Evolutionary conservation across 2,888 invertebrate genomes (phyloP).

Genomic region (Tenodera sinensis): DNA sequence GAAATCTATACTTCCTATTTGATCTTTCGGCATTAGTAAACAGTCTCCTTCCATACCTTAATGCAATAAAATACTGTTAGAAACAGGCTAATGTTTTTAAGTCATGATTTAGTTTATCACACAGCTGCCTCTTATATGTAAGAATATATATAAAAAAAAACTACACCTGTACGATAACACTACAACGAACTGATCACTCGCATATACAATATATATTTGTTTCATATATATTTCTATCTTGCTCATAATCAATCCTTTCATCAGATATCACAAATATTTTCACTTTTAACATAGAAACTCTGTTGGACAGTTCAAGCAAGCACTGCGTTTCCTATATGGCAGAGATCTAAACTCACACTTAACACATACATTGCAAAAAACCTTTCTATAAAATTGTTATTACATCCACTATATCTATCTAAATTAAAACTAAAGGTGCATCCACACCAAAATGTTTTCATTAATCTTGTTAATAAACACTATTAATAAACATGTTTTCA

Average conservation of each 20-base stretch:
- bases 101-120: background rate
- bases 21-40: background rate
- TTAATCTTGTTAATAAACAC: background rate
- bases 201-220: background rate
- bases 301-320: background rate
- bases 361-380: background rate
- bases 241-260: background rate
- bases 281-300: background rate
- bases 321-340: background rate
- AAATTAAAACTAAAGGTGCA: background rate
- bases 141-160: background rate
- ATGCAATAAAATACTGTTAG: constrained; percentile 4
- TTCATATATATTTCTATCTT: constrained; percentile 1
- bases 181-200: constrained; percentile 3
- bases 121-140: constrained; percentile 7
- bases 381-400: background rate
- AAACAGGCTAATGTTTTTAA: background rate
- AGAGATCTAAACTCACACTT: constrained; percentile 1
- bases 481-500: too few species aligned
- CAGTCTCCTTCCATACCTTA: background rate
- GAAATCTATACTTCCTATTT: background rate
- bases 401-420: background rate
- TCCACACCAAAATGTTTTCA: background rate
- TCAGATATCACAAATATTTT: constrained; percentile 7
- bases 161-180: constrained; percentile 3